These are phyloP conservation scores for Sclerurus mexicanus DNA, from an alignment of 2,113 vertebrate genomes.

Conservation along the genomic window DNA sequence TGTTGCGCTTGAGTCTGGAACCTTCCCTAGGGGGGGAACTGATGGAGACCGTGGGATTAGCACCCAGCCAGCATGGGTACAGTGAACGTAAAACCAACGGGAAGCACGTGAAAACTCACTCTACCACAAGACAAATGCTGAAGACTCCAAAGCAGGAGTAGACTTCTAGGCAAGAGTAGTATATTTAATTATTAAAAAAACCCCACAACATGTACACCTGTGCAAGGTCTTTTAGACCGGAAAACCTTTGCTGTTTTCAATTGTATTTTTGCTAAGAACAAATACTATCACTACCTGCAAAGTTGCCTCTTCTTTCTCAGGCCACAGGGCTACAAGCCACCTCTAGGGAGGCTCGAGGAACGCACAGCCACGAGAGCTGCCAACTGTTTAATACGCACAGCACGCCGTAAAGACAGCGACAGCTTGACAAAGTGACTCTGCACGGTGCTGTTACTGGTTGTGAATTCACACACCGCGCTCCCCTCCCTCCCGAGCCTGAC, in stretches of 20 bases:
- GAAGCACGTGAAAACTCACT: neutral
- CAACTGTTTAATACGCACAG: neutral
- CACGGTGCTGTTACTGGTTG: neutral
- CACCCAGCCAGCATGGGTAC: neutral
- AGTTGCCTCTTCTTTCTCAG: neutral
- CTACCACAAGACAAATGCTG: neutral
- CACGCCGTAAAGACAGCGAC: neutral
- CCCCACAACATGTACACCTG: neutral
- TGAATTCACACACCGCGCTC: neutral
- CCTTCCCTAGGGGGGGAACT: fast-evolving
- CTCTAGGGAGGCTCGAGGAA: neutral
- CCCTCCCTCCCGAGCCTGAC: neutral
- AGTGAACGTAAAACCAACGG: neutral
- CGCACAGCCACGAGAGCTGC: fast-evolving
- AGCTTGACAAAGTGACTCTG: neutral
- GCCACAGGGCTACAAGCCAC: neutral
- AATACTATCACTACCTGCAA: neutral
- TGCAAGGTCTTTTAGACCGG: neutral
- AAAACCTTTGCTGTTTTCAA: neutral
- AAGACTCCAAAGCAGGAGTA: neutral
- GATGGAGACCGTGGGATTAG: fast-evolving
- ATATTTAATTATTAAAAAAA: neutral
- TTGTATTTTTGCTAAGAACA: neutral
- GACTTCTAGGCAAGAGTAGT: neutral
- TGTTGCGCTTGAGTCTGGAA: fast-evolving